These are phyloP conservation scores for Ochropleura plecta DNA, from an alignment of 2,888 invertebrate genomes.

Conservation along the genomic window DNA sequence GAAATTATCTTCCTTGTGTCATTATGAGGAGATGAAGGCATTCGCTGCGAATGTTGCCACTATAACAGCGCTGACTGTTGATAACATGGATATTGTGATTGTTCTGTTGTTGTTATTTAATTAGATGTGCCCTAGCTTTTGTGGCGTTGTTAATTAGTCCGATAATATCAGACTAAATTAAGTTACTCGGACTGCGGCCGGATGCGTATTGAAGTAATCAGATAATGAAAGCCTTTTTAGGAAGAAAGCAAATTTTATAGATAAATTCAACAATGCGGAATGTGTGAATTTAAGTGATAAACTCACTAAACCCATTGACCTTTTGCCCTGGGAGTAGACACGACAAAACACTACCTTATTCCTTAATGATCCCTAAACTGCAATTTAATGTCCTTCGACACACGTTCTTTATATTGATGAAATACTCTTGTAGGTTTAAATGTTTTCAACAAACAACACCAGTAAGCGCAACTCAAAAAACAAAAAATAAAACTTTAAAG, in stretches of 20 bases:
- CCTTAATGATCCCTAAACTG: not conserved
- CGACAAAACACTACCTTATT: not conserved
- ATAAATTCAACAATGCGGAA: not conserved
- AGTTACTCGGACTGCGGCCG: not conserved
- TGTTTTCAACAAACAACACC: not conserved
- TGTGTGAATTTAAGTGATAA: not conserved
- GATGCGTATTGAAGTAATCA: not conserved
- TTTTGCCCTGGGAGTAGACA: not conserved
- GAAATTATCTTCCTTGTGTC: constrained; percentile 68
- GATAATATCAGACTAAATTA: not conserved
- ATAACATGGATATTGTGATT: constrained; percentile 19
- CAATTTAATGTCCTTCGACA: not conserved
- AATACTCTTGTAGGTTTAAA: not conserved
- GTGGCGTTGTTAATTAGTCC: not conserved
- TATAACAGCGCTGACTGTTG: constrained; percentile 21
- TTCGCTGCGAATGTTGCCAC: constrained; percentile 33
- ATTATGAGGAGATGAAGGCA: constrained; percentile 45
- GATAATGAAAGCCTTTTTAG: not conserved
- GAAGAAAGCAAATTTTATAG: not conserved
- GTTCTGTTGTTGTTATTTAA: constrained; percentile 31
- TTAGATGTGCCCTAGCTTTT: constrained; percentile 23
- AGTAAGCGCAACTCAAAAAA: not conserved
- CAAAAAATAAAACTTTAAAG: not conserved
- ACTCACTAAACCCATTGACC: not conserved
- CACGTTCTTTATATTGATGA: not conserved